These are phyloP conservation scores for Dicyrtomina minuta DNA, from an alignment of 2,888 invertebrate species.

Conservation along the genomic window DNA sequence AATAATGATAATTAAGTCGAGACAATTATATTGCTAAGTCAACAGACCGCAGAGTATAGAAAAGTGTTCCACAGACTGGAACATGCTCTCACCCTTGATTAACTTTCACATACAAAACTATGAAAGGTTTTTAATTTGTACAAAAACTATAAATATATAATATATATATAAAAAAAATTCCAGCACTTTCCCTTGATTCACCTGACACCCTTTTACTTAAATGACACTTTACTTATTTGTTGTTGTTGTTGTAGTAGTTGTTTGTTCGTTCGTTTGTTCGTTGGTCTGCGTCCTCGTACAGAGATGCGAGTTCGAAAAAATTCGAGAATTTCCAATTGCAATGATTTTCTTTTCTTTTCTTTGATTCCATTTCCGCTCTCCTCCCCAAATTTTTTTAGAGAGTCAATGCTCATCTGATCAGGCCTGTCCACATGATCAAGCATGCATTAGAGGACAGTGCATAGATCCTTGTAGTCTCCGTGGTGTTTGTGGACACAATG, in stretches of 20 bases:
- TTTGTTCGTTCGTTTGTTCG: no score
- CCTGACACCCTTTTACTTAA: constrained; percentile 14
- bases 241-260: neutral
- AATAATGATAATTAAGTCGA: no score
- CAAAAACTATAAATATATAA: no score
- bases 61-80: constrained; percentile 2
- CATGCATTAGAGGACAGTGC: constrained; percentile 87
- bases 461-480: constrained; percentile 86
- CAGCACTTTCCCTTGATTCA: constrained; percentile 13
- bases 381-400: constrained; percentile 59
- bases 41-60: no score
- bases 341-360: constrained; percentile 40
- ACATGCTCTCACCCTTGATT: neutral
- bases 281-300: neutral
- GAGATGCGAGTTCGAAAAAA: constrained; percentile 2
- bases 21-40: no score
- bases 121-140: constrained; percentile 5
- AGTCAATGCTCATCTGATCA: constrained; percentile 86
- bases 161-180: no score
- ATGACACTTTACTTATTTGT: constrained; percentile 14
- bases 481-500: constrained; percentile 85
- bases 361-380: constrained; percentile 34
- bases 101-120: constrained; percentile 3
- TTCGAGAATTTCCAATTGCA: constrained; percentile 25
- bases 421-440: constrained; percentile 88